Percentiles rank a stretch among this genome's conserved stretches.
Evolutionary conservation across 2,113 vertebrate genomes (phyloP).

Genomic region (Melanerpes aurifrons): DNA sequence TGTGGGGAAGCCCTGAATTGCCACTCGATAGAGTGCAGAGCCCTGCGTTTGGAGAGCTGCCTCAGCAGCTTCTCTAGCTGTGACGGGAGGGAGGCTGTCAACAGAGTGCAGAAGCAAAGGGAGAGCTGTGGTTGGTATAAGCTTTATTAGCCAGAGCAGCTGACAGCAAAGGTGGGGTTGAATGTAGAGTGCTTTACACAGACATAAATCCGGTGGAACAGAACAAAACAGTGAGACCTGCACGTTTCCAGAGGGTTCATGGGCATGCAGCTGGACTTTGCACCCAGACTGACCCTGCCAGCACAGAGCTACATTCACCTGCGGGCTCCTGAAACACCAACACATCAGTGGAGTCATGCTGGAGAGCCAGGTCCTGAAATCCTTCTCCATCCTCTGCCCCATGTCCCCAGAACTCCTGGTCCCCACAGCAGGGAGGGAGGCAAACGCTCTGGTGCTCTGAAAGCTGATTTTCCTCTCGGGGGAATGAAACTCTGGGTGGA

Average conservation of each 20-base stretch:
- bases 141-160: conserved; percentile 54
- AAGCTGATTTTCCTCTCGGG: background rate
- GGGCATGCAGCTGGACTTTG: background rate
- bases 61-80: background rate
- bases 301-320: background rate
- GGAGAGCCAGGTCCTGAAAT: background rate
- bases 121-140: background rate
- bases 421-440: background rate
- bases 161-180: background rate
- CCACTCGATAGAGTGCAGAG: background rate
- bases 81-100: background rate
- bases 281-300: background rate
- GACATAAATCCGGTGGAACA: background rate
- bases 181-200: background rate
- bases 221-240: background rate
- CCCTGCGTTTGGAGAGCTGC: background rate
- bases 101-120: background rate
- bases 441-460: background rate
- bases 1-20: background rate
- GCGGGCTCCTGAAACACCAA: background rate
- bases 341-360: background rate
- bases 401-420: background rate
- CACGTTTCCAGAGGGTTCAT: background rate
- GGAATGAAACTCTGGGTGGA: background rate
- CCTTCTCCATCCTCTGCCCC: background rate